A percentile compares a stretch with the other conserved stretches of the same genome.
Evolutionary conservation across 2,113 vertebrate species (phyloP).

Genomic region (Anarrhichthys ocellatus): DNA sequence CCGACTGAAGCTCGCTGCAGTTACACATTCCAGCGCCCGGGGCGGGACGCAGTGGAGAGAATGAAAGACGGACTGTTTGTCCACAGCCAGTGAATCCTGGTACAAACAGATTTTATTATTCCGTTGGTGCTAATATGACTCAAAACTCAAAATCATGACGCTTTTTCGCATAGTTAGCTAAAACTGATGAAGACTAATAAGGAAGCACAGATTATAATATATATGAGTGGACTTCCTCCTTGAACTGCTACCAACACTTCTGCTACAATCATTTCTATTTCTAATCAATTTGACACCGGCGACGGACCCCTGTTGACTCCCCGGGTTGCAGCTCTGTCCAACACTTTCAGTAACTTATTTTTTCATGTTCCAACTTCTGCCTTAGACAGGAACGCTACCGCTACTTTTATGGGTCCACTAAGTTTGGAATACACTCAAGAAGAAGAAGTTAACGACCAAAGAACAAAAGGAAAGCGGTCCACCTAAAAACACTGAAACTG

Average conservation of each 20-base stretch:
- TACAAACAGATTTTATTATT: background rate
- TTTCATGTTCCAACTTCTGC: background rate
- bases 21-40: background rate
- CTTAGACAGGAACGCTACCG: slow-evolving; percentile 15
- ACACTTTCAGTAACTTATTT: background rate
- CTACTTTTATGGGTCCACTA: background rate
- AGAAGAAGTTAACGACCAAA: background rate
- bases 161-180: background rate
- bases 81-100: background rate
- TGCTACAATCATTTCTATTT: background rate
- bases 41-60: slow-evolving; percentile 1
- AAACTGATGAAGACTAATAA: background rate
- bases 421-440: background rate
- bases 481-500: background rate
- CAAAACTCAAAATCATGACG: background rate
- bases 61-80: slow-evolving; percentile 25
- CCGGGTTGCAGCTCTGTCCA: background rate
- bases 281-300: background rate
- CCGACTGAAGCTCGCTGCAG: slow-evolving; percentile 13
- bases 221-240: too few relatives aligned
- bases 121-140: background rate
- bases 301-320: too few relatives aligned
- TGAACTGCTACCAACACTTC: background rate
- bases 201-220: background rate
- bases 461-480: background rate